phyloP scores from a whole-genome alignment of 2,797 vertebrate species.

The Austrolebias charrua region DNA sequence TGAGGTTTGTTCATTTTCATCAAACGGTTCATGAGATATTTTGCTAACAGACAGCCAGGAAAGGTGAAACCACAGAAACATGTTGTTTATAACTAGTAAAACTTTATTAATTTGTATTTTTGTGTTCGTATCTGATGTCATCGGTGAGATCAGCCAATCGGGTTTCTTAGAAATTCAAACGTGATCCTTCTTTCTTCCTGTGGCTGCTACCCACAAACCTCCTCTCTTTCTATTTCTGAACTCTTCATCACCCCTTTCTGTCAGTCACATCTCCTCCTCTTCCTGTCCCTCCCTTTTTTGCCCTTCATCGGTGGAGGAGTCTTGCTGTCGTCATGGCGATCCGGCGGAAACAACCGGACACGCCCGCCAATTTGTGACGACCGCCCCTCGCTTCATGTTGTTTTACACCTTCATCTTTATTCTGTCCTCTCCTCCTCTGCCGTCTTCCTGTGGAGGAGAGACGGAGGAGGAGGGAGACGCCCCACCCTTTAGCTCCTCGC shows the following conservation, averaged over 20 bases:
- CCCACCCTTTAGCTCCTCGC: slow-evolving; percentile 66
- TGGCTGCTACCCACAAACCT: neutral
- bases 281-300: neutral
- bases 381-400: fast-evolving
- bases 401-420: slow-evolving; percentile 9
- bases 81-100: too few species aligned
- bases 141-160: slow-evolving; percentile 13
- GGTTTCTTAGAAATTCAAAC: slow-evolving; percentile 8
- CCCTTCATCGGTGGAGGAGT: slow-evolving; percentile 1
- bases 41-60: slow-evolving; percentile 18
- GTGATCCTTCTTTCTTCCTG: slow-evolving; percentile 16
- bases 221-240: slow-evolving; percentile 39
- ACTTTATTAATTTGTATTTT: too few species aligned
- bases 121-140: too few species aligned
- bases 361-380: neutral
- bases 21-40: slow-evolving; percentile 11
- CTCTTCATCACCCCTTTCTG: slow-evolving; percentile 17
- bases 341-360: neutral
- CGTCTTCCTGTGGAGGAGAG: slow-evolving; percentile 25
- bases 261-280: slow-evolving; percentile 17
- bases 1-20: too few species aligned
- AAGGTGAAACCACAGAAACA: too few species aligned
- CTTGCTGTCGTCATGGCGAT: slow-evolving; percentile 8
- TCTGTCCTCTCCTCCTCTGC: slow-evolving; percentile 38
- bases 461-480: neutral